Evolutionary conservation across 2,113 vertebrate species (phyloP).

Genomic region (Rhizomys pruinosus): DNA sequence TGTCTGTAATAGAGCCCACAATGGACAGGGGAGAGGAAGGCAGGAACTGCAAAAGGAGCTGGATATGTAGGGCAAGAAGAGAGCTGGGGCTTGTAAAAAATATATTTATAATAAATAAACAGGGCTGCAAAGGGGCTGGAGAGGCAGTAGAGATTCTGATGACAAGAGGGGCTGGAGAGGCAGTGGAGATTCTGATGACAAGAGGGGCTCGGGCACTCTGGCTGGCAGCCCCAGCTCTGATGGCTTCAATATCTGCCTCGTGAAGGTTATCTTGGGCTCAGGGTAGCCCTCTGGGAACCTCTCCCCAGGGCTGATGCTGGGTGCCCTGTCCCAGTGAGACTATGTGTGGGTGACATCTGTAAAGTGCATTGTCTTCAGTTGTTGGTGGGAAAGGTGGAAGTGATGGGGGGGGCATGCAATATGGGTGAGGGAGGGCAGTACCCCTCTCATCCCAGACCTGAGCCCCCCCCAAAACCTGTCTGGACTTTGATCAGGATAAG

Average conservation of each 20-base stretch:
- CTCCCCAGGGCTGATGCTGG: constrained; percentile 65
- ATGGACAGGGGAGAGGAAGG: constrained; percentile 59
- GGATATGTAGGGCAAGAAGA: constrained; percentile 57
- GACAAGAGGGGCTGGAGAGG: constrained; percentile 71
- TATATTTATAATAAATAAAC: constrained; percentile 84
- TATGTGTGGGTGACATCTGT: constrained; percentile 70
- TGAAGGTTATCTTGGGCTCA: constrained; percentile 70
- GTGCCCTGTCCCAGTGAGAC: constrained; percentile 63
- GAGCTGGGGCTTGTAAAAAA: constrained; percentile 79
- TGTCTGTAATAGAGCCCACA: constrained; percentile 66
- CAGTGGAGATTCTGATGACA: constrained; percentile 70
- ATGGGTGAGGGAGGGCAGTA: constrained; percentile 76
- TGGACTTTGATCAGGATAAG: constrained; percentile 73
- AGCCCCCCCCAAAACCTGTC: constrained; percentile 70
- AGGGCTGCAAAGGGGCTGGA: constrained; percentile 73
- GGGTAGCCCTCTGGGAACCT: constrained; percentile 69
- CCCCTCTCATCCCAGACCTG: constrained; percentile 74
- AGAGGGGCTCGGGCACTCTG: constrained; percentile 73
- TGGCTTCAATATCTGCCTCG: constrained; percentile 74
- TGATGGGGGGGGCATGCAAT: constrained; percentile 77
- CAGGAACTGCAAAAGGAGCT: constrained; percentile 69
- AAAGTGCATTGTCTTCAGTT: constrained; percentile 81
- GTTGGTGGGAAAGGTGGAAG: constrained; percentile 52
- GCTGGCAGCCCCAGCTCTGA: constrained; percentile 65
- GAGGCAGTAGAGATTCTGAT: constrained; percentile 72